Evolutionary conservation across 2,797 vertebrate genomes (phyloP), one percentile per base, ranked within the genome.

Genomic region (Gephyroberyx darwinii): DNA sequence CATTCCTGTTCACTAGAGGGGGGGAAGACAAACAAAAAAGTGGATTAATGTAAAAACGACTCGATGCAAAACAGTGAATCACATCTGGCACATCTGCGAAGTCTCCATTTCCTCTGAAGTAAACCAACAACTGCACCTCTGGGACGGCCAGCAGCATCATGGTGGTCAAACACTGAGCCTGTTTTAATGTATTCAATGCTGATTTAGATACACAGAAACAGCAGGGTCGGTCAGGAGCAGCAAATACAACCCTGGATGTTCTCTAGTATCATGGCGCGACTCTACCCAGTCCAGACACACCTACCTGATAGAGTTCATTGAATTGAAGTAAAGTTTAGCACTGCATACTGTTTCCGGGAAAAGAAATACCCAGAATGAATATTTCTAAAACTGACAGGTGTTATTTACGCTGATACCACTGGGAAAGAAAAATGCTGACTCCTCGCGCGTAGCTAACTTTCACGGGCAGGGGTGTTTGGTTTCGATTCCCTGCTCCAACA

Each of bases 291-390:
- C 76, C 1, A 64, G 59, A 73, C 71, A 80, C 81, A 88, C 89
- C 65, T 83, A 90, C 90, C 88, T 74, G 71, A 39, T 8, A 55
- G 52, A 75, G 41, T 83, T 85, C 81, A 82, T 65, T 70, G 82
- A 84, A 58, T n/a, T 62, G 33, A 35, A 13, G 57, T 33, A 17
- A 65, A 69, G 74, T 77, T 81, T 54, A 75, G 14, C 33, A n/a
- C 16, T 17, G 41, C 39, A 43, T 16, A 37, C 16, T 2, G 8
- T 1, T 5, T 55, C 9, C 7, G 3, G 8, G 8, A 5, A 0
- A 2, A 1, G 5, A 43, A 8, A 53, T 3, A 8, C 3, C 47
- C 17, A 48, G 0, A 8, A 17, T 3, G 1, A 8, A 7, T 17
- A 7, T 0, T 22, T 9, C 5, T 6, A 2, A 20, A 2, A 48